Conservation (phyloP, 2,888 invertebrate species). For the Chloroclysta siterata region DNA sequence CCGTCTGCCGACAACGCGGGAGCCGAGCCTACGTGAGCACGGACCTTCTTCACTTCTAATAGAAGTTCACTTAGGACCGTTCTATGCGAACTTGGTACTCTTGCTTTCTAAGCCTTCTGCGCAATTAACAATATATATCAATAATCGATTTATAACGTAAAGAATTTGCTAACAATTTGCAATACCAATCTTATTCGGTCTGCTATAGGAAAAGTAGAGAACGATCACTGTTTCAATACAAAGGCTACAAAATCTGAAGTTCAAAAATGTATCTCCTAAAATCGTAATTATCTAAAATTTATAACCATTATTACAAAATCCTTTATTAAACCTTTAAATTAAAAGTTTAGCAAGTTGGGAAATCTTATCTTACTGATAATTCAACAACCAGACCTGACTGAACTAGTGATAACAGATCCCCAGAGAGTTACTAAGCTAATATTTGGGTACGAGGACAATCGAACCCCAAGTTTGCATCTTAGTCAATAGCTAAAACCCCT, state of each 20-base stretch:
- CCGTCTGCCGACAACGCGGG: slow-evolving; percentile 44
- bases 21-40: slow-evolving; percentile 65
- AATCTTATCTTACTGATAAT: slow-evolving; percentile 15
- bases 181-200: too few species aligned
- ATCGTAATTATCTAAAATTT: too few species aligned
- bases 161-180: too few species aligned
- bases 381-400: slow-evolving; percentile 21
- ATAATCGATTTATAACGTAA: background rate
- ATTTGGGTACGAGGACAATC: slow-evolving; percentile 59
- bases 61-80: slow-evolving; percentile 54
- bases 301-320: too few species aligned
- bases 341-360: background rate
- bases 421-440: slow-evolving; percentile 56
- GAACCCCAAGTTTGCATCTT: slow-evolving; percentile 49
- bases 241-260: too few species aligned
- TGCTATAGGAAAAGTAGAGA: too few species aligned
- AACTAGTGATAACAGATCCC: slow-evolving; percentile 55
- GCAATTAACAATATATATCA: slow-evolving; percentile 41
- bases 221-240: too few species aligned
- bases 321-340: too few species aligned
- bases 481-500: slow-evolving; percentile 40
- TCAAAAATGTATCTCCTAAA: too few species aligned
- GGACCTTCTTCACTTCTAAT: slow-evolving; percentile 65
- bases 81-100: slow-evolving; percentile 52
- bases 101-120: slow-evolving; percentile 67